These are phyloP conservation scores for Gymnothorax javanicus DNA, from an alignment of 2,797 vertebrate species.

Conservation along the genomic window DNA sequence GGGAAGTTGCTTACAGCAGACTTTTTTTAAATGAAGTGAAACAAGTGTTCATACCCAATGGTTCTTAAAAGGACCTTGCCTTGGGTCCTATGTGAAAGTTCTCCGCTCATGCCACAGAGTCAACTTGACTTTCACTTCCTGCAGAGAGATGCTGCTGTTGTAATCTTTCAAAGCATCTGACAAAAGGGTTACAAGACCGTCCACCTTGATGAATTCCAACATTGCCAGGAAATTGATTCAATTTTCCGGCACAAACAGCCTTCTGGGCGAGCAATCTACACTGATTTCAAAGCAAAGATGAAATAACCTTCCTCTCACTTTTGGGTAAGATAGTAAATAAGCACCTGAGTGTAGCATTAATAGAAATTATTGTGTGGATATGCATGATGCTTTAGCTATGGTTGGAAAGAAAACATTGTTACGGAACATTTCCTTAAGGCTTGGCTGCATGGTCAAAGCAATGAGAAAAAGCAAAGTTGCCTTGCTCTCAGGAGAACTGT, in stretches of 20 bases:
- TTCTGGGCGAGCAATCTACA: not conserved
- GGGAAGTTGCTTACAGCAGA: not conserved
- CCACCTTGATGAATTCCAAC: not conserved
- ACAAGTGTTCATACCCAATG: not conserved
- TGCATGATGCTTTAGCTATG: too few species aligned
- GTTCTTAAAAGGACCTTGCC: not conserved
- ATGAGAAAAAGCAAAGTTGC: not conserved
- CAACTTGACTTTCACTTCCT: not conserved
- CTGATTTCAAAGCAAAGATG: not conserved
- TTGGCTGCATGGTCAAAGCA: not conserved
- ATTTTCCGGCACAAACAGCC: not conserved
- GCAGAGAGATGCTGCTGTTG: not conserved
- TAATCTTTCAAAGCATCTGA: not conserved
- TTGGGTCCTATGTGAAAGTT: slow-evolving; percentile 14
- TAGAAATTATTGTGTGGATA: not conserved
- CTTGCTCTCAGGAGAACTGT: not conserved
- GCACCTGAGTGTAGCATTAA: not conserved
- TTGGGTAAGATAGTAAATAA: not conserved
- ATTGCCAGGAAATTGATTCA: not conserved
- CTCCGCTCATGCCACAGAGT: slow-evolving; percentile 18
- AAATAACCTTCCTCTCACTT: not conserved
- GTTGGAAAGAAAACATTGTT: not conserved
- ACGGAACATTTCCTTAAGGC: not conserved
- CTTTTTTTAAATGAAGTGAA: not conserved
- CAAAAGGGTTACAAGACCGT: not conserved